phyloP scores from a whole-genome alignment of 2,113 vertebrate genomes.

The Vulpes vulpes region DNA sequence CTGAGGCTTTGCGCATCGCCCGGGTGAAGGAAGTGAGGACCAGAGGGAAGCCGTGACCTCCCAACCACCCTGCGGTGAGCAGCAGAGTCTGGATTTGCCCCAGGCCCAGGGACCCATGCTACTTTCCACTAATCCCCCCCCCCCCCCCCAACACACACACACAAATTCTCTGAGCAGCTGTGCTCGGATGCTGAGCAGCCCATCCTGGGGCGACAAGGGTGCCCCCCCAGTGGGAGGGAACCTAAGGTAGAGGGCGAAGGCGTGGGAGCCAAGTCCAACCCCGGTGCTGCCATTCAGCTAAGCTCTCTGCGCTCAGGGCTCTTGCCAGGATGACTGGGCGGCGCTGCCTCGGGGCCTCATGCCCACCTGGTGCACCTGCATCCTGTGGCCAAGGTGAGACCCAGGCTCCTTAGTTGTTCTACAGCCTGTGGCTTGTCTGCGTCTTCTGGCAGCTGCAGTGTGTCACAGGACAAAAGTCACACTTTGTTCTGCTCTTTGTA shows the following conservation, averaged over 20 bases:
- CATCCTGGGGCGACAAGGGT: neutral
- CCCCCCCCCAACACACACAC: no score
- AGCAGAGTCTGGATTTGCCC: fast-evolving
- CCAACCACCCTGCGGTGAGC: neutral
- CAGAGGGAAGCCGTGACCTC: neutral
- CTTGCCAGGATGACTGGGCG: neutral
- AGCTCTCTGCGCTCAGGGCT: no score
- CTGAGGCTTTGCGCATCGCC: fast-evolving
- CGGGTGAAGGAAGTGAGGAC: neutral
- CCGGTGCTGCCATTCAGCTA: neutral
- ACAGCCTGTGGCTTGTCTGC: neutral
- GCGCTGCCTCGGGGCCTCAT: fast-evolving
- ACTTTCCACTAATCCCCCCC: neutral
- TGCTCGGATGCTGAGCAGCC: neutral
- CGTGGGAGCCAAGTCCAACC: neutral
- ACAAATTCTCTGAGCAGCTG: no score
- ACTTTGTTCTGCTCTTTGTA: no score
- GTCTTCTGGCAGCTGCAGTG: neutral
- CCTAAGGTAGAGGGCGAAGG: no score
- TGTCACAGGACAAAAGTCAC: no score
- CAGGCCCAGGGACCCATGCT: neutral
- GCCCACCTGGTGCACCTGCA: neutral
- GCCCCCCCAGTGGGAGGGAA: neutral
- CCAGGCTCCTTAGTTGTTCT: neutral
- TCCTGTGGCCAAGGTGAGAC: neutral